These are phyloP conservation scores for Drosophila punjabiensis DNA, from an alignment of 1,140 invertebrate species.

Conservation along the genomic window DNA sequence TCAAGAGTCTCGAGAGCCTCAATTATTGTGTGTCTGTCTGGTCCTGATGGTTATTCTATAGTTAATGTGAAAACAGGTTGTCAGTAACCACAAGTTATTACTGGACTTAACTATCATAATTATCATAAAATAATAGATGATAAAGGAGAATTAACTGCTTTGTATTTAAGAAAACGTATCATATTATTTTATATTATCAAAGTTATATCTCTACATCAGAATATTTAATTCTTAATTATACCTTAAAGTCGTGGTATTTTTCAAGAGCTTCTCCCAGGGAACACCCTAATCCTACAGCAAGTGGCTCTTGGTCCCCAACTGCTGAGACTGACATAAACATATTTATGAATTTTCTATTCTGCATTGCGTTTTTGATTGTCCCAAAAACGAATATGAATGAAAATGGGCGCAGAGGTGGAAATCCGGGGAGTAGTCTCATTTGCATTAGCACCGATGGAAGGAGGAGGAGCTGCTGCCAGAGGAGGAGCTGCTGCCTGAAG, in stretches of 20 bases:
- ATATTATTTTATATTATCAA: too few relatives aligned
- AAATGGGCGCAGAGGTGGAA: slow-evolving; percentile 1
- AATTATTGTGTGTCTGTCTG: slow-evolving; percentile 1
- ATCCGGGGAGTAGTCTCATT: slow-evolving; percentile 23
- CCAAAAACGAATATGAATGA: slow-evolving; percentile 52
- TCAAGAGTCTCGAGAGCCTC: neutral
- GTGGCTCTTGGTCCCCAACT: neutral
- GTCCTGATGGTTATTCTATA: neutral
- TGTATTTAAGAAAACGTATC: too few relatives aligned
- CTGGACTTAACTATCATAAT: neutral
- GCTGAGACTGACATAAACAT: slow-evolving; percentile 44
- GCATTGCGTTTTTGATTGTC: slow-evolving; percentile 58
- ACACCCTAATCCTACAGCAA: neutral
- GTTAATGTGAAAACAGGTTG: neutral
- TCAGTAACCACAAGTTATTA: neutral
- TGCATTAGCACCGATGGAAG: slow-evolving; percentile 32
- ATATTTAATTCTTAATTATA: neutral
- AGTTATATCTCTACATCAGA: too few relatives aligned
- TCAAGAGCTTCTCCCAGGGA: neutral
- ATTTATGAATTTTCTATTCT: slow-evolving; percentile 68
- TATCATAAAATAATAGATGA: neutral
- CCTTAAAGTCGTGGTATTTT: neutral
- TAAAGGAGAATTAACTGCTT: too few relatives aligned
- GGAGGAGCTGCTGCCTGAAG: too few relatives aligned
- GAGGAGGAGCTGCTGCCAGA: neutral